Percentiles rank a stretch among this genome's conserved stretches.
phyloP scores from a whole-genome alignment of 1,140 invertebrate genomes.

The Cheumatopsyche charites region DNA sequence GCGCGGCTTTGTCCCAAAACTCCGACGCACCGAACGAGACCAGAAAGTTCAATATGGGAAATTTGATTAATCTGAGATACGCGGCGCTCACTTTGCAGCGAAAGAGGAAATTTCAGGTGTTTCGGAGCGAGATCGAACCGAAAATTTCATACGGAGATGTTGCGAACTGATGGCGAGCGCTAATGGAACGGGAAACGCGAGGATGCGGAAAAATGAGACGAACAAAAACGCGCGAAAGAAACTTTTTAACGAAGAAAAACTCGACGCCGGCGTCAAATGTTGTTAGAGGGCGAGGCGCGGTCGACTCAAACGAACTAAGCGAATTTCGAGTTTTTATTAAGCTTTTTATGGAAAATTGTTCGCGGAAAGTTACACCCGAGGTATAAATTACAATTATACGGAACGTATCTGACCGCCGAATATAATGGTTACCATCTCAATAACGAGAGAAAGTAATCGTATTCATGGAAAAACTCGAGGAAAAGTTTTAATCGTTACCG shows the following conservation, averaged over 20 bases:
- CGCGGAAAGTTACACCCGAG: conserved; percentile 29
- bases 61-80: conserved; percentile 35
- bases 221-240: conserved; percentile 21
- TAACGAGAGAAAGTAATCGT: too few relatives aligned
- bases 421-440: conserved; percentile 4
- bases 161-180: conserved; percentile 4
- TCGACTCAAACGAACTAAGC: conserved; percentile 22
- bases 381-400: conserved; percentile 46
- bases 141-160: conserved; percentile 3
- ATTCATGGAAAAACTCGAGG: too few relatives aligned
- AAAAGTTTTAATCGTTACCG: too few relatives aligned
- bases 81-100: conserved; percentile 26
- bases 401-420: conserved; percentile 9
- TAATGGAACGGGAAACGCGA: conserved; percentile 28
- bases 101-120: conserved; percentile 32
- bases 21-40: conserved; percentile 25
- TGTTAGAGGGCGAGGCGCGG: conserved; percentile 22
- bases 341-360: conserved; percentile 38
- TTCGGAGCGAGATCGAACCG: conserved; percentile 17
- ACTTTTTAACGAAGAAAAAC: conserved; percentile 33
- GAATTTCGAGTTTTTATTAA: conserved; percentile 45
- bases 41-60: conserved; percentile 34
- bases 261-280: conserved; percentile 17
- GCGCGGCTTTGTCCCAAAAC: conserved; percentile 19
- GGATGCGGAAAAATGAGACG: conserved; percentile 15